Evolutionary conservation across 2,888 invertebrate species (phyloP).

Genomic region (Thecophora atra): DNA sequence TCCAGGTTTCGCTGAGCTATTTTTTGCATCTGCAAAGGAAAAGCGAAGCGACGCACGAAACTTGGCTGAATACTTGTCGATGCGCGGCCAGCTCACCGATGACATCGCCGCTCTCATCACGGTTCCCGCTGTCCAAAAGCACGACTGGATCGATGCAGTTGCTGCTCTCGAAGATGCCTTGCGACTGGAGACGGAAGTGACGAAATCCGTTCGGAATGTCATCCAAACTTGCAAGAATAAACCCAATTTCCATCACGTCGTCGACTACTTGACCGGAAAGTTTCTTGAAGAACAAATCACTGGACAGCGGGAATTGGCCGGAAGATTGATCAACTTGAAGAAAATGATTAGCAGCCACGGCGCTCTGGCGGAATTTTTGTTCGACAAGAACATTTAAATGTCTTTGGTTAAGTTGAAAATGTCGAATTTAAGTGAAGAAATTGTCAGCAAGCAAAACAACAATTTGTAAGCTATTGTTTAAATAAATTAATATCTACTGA

Average conservation of each 20-base stretch:
- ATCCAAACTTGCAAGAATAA: constrained; percentile 75
- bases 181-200: constrained; percentile 80
- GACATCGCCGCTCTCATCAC: constrained; percentile 54
- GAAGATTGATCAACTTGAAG: constrained; percentile 79
- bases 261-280: constrained; percentile 78
- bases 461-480: no score
- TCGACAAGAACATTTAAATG: constrained; percentile 73
- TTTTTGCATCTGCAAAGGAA: constrained; percentile 84
- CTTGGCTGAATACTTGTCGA: constrained; percentile 85
- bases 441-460: no score
- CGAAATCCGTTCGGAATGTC: constrained; percentile 76
- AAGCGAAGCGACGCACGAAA: constrained; percentile 90
- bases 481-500: no score
- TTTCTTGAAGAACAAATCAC: constrained; percentile 87
- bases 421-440: no score
- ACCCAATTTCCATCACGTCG: constrained; percentile 75
- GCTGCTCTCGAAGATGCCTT: constrained; percentile 81
- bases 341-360: constrained; percentile 75
- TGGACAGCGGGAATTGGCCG: constrained; percentile 85
- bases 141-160: constrained; percentile 67
- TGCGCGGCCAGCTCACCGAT: constrained; percentile 80
- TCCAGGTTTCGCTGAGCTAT: constrained; percentile 87
- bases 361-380: constrained; percentile 83
- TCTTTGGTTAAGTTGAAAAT: no score
- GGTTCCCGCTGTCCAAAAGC: constrained; percentile 63